Base-by-base conservation (phyloP, 2,797 vertebrate genomes). In the Dendrocincla fuliginosa region DNA sequence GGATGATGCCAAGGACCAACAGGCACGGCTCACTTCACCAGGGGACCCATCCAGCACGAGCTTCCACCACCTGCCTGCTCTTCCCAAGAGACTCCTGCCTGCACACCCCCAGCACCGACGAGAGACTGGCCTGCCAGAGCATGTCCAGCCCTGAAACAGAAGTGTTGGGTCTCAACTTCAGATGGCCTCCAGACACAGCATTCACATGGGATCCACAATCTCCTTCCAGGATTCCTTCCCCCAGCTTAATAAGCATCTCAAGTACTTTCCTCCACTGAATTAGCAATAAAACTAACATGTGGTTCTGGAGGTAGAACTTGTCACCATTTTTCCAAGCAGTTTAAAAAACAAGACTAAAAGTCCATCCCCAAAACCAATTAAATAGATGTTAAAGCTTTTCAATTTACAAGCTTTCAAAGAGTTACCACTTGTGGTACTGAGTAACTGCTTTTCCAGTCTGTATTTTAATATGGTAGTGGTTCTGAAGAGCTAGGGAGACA, bases 1-100 rank as follows among this genome's bases (percentile, higher is more conserved):
- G 1, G 28, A 22, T 0, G 6, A 25, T 6, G 32, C n/a, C 47
- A 4, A 3, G 24, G 23, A 37, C 35, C 50, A 37, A 17, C 0
- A 15, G 64, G 52, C n/a, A 49, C 39, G 37, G 60, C 39, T 47
- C 6, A 0, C 44, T 46, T 14, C 0, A 0, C 71, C 39, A 67
- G 55, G 42, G 39, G 15, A 33, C 56, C 61, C 1, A 0, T 33
- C 47, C 52, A 32, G 30, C 42, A 27, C 14, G 7, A 70, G 59
- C 42, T 44, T 44, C 63, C 13, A 44, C 47, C 2, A 2, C 75
- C 59, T 11, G 11, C 0, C 0, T 5, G 42, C 30, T 33, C 87
- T 19, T 25, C 69, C 52, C 50, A 16, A 35, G 28, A 28, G 57
- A 77, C n/a, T 5, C 3, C 67, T 47, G 75, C 35, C 67, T 23